These are phyloP conservation scores for Chrysomela aeneicollis DNA, from an alignment of 2,888 invertebrate genomes.

Conservation along the genomic window DNA sequence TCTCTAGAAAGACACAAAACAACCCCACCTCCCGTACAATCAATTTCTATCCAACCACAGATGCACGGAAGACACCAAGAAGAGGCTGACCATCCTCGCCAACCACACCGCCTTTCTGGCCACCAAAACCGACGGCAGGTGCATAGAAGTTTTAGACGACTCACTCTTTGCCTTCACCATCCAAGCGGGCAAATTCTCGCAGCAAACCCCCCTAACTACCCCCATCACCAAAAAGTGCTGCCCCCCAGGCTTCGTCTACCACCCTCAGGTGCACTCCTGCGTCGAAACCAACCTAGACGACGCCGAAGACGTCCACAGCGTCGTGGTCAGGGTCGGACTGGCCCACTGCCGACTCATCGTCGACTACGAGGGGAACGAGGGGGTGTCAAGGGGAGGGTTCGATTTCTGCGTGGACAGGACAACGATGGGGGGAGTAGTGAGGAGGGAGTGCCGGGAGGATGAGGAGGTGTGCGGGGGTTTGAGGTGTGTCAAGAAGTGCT, in stretches of 20 bases:
- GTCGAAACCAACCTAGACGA: slow-evolving; percentile 25
- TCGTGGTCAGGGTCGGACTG: slow-evolving; percentile 47
- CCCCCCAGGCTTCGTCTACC: slow-evolving; percentile 46
- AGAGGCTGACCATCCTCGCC: slow-evolving; percentile 22
- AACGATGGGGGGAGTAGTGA: slow-evolving; percentile 34
- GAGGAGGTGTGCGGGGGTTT: slow-evolving; percentile 44
- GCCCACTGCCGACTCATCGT: slow-evolving; percentile 47
- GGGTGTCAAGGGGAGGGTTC: slow-evolving; percentile 19
- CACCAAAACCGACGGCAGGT: slow-evolving; percentile 11
- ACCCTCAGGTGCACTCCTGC: slow-evolving; percentile 45
- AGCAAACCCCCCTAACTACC: not conserved
- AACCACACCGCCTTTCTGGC: slow-evolving; percentile 23
- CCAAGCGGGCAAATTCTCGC: not conserved
- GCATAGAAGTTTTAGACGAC: slow-evolving; percentile 26
- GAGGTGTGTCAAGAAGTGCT: slow-evolving; percentile 65
- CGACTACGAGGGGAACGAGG: slow-evolving; percentile 33
- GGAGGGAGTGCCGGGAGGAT: slow-evolving; percentile 47
- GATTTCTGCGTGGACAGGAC: slow-evolving; percentile 45
- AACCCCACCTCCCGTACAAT: too few relatives aligned
- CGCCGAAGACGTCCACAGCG: slow-evolving; percentile 36
- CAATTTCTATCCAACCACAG: not conserved
- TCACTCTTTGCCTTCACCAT: slow-evolving; percentile 13
- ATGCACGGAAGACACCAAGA: slow-evolving; percentile 25
- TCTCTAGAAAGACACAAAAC: too few relatives aligned
- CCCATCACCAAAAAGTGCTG: slow-evolving; percentile 51